Base-by-base conservation (phyloP, 2,797 vertebrate genomes). In the Etheostoma perlongum region DNA sequence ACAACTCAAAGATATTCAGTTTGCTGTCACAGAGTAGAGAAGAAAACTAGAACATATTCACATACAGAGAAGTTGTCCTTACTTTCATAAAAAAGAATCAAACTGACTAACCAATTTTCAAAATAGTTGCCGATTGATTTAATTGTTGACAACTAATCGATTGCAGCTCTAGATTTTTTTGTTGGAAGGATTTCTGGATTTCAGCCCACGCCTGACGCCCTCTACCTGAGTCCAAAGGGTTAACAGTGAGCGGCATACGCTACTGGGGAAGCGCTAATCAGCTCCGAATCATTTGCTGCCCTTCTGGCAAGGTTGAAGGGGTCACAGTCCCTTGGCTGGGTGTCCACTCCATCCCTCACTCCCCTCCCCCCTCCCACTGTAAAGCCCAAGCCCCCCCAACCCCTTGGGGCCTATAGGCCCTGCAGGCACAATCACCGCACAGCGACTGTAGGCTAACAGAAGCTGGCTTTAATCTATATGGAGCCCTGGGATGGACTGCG, bases 251-350 rank as follows among this genome's bases (percentile, higher is more conserved):
- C 73, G 6, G 71, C 68, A 63, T 81, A 33, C 89, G 86, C 87
- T 89, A 83, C 85, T 84, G 88, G 88, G 90, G 92, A 92, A 85
- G 88, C 83, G 80, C 95, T 96, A 95, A 95, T 96, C 93, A 96
- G 93, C 92, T 90, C 88, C 83, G 90, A 94, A 95, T 94, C 94
- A 95, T 95, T 95, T 94, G 93, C 93, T 94, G 92, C 92, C 95
- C 95, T 95, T 95, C 94, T 94, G 95, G 95, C 95, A 95, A 95
- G 95, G 95, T 96, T 93, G 93, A 40, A 80, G 86, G 77, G 95
- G 94, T 95, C 94, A 93, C 72, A 83, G 90, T 95, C 92, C 89
- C 91, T 91, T 76, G 90, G 94, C 92, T 94, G 93, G 92, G 93
- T 83, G 93, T 95, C 95, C 94, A 92, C 90, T 94, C 75, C 88